Conservation (phyloP, 2,113 vertebrate species). For the Malurus alboscapulatus region DNA sequence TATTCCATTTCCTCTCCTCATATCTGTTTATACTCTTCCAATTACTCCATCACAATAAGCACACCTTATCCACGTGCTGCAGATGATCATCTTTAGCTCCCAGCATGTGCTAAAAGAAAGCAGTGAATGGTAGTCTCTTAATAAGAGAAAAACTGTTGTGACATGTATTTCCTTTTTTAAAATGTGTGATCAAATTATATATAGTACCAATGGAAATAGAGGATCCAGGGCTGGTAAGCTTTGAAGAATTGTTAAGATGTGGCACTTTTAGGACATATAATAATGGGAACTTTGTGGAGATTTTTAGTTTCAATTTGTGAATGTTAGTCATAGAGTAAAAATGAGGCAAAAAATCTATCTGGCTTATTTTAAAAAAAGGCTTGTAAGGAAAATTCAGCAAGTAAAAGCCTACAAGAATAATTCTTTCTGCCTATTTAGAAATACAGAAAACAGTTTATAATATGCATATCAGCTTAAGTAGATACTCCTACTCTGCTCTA, state of each 20-base stretch:
- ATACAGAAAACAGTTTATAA: background rate
- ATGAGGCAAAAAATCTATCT: too few species aligned
- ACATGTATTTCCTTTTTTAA: background rate
- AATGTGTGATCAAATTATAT: background rate
- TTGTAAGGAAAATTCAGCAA: background rate
- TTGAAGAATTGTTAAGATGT: background rate
- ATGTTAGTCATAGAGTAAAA: background rate
- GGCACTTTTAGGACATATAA: background rate
- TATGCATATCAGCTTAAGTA: background rate
- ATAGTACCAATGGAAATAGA: background rate
- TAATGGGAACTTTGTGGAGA: background rate
- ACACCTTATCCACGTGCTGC: background rate
- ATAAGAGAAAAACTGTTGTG: background rate
- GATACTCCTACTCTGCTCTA: background rate
- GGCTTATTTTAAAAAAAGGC: background rate
- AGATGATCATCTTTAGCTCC: background rate
- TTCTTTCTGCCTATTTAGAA: background rate
- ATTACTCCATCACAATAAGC: background rate
- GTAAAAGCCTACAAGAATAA: background rate
- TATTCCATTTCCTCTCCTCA: background rate
- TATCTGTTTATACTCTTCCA: background rate
- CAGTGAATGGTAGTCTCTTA: background rate
- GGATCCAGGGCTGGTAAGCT: background rate
- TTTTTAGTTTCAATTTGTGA: background rate
- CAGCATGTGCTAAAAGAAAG: background rate